Conservation (phyloP, 2,113 vertebrate species). For the Calyptommatus sinebrachiatus region DNA sequence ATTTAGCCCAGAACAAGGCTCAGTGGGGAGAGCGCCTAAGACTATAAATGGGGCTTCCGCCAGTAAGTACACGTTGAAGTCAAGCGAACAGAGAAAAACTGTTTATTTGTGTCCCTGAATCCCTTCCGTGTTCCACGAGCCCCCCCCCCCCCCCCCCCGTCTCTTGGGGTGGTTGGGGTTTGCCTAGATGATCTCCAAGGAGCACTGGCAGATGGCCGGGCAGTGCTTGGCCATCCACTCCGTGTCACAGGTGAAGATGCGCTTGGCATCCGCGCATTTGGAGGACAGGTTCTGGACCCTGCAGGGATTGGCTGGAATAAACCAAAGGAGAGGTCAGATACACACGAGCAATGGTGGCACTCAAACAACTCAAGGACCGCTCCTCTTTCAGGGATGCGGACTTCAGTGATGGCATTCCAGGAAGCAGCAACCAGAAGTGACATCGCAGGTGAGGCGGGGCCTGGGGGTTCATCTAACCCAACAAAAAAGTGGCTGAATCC, state of each 20-base stretch:
- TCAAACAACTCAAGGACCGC: too few species aligned
- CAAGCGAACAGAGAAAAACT: background rate
- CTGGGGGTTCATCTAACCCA: too few species aligned
- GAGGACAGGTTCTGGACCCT: fast-evolving
- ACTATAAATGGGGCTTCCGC: too few species aligned
- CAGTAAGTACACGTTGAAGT: too few species aligned
- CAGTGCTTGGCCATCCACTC: background rate
- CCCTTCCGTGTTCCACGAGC: background rate
- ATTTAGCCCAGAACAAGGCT: too few species aligned
- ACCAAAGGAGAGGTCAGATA: background rate
- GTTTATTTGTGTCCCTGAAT: background rate
- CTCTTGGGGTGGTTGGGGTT: background rate
- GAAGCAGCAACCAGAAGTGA: too few species aligned
- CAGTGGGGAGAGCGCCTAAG: too few species aligned
- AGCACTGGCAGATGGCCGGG: background rate
- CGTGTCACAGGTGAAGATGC: background rate
- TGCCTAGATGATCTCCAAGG: background rate
- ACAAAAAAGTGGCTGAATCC: too few species aligned
- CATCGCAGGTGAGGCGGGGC: too few species aligned
- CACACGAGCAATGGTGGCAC: background rate
- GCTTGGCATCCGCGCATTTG: background rate
- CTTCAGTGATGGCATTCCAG: too few species aligned
- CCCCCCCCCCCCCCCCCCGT: too few species aligned
- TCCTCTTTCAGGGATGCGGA: too few species aligned
- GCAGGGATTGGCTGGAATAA: constrained; percentile 1